These are phyloP conservation scores for Parapsyche elsis DNA, from an alignment of 1,140 invertebrate species.

Conservation along the genomic window DNA sequence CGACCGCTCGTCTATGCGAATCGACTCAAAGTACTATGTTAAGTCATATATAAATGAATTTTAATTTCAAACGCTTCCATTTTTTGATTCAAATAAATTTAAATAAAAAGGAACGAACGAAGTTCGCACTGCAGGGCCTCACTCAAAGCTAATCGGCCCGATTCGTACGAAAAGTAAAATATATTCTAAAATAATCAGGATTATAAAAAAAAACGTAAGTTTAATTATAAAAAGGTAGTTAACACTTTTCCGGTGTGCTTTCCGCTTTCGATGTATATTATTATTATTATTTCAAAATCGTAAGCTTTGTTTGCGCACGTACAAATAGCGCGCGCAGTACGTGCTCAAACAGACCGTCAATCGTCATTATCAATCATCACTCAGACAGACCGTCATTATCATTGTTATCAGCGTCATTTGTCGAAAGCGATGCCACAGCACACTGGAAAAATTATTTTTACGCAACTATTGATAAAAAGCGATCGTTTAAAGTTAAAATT, in stretches of 20 bases:
- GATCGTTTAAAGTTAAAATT: conserved; percentile 47
- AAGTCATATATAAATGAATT: background rate
- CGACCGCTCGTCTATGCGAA: conserved; percentile 7
- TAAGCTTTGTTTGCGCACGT: conserved; percentile 8
- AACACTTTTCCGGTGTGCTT: background rate
- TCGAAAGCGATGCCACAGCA: background rate
- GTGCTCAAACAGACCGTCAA: background rate
- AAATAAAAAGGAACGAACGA: background rate
- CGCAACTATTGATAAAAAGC: conserved; percentile 7
- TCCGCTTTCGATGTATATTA: background rate
- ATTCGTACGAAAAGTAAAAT: conserved; percentile 30
- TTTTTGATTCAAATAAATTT: background rate
- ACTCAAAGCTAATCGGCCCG: background rate
- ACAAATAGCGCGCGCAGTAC: conserved; percentile 32
- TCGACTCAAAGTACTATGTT: background rate
- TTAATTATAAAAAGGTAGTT: background rate
- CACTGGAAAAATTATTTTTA: background rate
- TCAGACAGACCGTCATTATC: background rate
- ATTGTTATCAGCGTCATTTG: background rate
- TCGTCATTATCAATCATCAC: conserved; percentile 18
- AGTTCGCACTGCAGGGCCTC: background rate
- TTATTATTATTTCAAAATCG: background rate
- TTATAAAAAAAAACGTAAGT: conserved; percentile 27
- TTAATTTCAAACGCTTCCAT: conserved; percentile 1
- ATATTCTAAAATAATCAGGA: conserved; percentile 42